Percentiles rank a stretch among this genome's conserved stretches.
phyloP scores from a whole-genome alignment of 1,140 invertebrate species.

The Parapsyche elsis region DNA sequence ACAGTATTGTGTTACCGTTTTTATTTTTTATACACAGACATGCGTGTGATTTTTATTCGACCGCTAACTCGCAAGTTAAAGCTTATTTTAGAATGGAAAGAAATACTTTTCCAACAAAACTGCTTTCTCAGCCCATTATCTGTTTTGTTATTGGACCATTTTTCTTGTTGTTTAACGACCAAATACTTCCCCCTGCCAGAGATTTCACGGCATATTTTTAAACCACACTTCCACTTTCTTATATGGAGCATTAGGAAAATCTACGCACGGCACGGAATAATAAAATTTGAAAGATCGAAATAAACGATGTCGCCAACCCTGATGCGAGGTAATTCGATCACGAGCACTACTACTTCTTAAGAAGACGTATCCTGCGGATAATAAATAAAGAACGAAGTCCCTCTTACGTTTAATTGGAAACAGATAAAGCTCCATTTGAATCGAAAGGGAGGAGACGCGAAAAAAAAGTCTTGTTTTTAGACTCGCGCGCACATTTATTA shows the following conservation, averaged over 20 bases:
- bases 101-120: neutral
- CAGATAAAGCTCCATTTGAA: neutral
- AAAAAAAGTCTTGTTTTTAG: too few species aligned
- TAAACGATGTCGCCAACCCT: too few species aligned
- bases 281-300: too few species aligned
- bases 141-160: conserved; percentile 4
- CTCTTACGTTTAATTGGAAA: conserved; percentile 1
- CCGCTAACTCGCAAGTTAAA: neutral
- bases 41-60: neutral
- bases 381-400: too few species aligned
- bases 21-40: neutral
- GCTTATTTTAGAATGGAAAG: neutral
- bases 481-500: neutral
- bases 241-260: too few species aligned
- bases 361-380: too few species aligned
- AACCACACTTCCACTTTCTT: neutral
- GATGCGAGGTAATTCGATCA: too few species aligned
- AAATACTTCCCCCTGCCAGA: neutral
- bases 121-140: conserved; percentile 7
- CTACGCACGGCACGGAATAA: too few species aligned
- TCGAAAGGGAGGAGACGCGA: neutral
- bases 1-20: neutral
- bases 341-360: too few species aligned
- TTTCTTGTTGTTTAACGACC: conserved; percentile 7
- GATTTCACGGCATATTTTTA: neutral